Conservation (phyloP, 2,888 invertebrate species). For the Clepsis dumicolana region DNA sequence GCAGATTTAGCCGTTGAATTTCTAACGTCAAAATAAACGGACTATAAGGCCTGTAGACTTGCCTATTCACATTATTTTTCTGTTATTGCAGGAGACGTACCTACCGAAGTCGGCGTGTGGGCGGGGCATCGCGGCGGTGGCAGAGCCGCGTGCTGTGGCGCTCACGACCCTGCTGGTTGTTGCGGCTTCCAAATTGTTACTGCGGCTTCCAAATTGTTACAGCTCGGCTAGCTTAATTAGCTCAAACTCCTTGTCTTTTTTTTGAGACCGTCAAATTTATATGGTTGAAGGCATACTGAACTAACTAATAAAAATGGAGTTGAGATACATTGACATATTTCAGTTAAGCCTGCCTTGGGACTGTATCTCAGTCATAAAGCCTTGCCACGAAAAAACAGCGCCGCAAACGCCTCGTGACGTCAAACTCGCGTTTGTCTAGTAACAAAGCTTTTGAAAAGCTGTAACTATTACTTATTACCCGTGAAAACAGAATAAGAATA, state of each 20-base stretch:
- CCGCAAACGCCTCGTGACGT: background rate
- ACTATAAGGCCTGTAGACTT: too few species aligned
- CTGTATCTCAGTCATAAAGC: background rate
- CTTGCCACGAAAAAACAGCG: background rate
- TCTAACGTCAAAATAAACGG: too few species aligned
- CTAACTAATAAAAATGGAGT: too few species aligned
- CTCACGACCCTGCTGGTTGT: slow-evolving; percentile 53
- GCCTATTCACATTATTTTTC: background rate
- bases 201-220: slow-evolving; percentile 47
- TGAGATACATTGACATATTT: too few species aligned
- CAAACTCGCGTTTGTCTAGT: too few species aligned
- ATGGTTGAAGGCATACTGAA: background rate
- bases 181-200: slow-evolving; percentile 49
- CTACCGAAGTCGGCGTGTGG: slow-evolving; percentile 70
- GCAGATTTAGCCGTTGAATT: too few species aligned
- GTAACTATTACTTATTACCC: too few species aligned
- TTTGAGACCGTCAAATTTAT: background rate
- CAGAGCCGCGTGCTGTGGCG: slow-evolving; percentile 54
- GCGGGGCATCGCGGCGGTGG: slow-evolving; percentile 61
- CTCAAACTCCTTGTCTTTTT: background rate
- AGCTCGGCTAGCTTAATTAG: background rate
- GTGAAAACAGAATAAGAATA: background rate
- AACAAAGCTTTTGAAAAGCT: too few species aligned
- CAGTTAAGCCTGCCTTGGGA: too few species aligned
- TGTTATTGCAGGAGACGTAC: slow-evolving; percentile 67